Base-by-base conservation (phyloP, 2,888 invertebrate genomes). In the Habrosyne pyritoides region DNA sequence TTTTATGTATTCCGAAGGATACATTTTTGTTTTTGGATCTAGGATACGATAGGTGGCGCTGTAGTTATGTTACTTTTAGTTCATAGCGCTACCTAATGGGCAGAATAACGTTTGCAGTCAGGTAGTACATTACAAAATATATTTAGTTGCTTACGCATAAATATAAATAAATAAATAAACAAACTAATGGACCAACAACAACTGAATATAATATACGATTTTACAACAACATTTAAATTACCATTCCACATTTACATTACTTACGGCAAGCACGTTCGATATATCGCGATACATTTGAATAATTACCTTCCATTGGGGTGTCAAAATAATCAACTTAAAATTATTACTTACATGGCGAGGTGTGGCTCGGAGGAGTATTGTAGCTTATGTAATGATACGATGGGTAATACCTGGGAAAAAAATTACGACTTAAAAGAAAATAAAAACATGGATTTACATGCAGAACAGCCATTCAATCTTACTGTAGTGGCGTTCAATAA, bases 361-460 rank as follows among this genome's bases (percentile, higher is more conserved):
- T 81, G 66, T 87, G 90, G 61, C 81, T 81, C 53, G 83, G 75
- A 46, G 87, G 84, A 56, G 83, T 81, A 51, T 81, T 84, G 65
- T 88, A 89, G 64, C 84, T 78, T 70, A 89, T 77, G 63, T 86
- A 89, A 55, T 82, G 88, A 54, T 84, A 64, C 79, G 87, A 90
- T 50, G 76, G 87, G 64, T 84, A 89, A 66, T 79, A 91, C 73
- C 91, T 91, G 86, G 42, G 42, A 8, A 42, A 18, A 42, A 42
- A 42, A 18, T 18, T 14, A 42, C 14, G 8, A 42, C 42, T 42
- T 5, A 56, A 68, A 57, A 57, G 61, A 60, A 60, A 57, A 21
- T 24, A 42, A 10, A 24, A 30, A n/a, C 14, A 21, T 18, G 14
- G 18, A 21, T 10, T 14, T 10, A 5, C 10, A 28, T 50, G 14